These are phyloP conservation scores for Drosophila nigromelanica DNA, from an alignment of 1,140 invertebrate species.

Conservation along the genomic window DNA sequence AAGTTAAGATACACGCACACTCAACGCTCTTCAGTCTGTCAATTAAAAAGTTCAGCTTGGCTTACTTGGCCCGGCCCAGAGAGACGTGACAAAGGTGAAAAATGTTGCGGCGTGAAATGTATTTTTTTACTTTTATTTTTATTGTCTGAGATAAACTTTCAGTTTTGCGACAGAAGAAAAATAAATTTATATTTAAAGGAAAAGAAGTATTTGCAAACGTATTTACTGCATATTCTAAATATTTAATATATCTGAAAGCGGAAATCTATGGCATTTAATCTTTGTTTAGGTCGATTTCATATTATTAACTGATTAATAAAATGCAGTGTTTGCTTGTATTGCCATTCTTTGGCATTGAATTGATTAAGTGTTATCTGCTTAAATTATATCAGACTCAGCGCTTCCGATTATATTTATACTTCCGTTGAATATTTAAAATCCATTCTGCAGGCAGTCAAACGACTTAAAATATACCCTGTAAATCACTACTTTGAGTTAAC, in stretches of 20 bases:
- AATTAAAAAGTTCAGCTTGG: conserved; percentile 72
- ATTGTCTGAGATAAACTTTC: conserved; percentile 19
- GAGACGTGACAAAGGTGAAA: conserved; percentile 67
- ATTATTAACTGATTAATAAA: conserved; percentile 9
- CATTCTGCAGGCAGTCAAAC: background rate
- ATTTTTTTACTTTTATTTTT: conserved; percentile 19
- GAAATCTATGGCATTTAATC: conserved; percentile 2
- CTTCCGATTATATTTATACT: conserved; percentile 4
- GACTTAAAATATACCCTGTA: background rate
- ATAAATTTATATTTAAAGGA: background rate
- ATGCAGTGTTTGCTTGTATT: background rate
- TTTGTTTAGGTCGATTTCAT: background rate
- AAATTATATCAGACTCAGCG: background rate
- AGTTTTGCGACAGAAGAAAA: conserved; percentile 6
- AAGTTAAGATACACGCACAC: conserved; percentile 29
- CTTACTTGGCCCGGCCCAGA: conserved; percentile 34
- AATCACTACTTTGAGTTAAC: too few species aligned
- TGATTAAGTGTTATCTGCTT: background rate
- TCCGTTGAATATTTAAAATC: background rate
- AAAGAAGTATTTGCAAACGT: background rate
- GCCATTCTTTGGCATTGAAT: conserved; percentile 13
- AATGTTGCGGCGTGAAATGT: conserved; percentile 26
- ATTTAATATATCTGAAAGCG: background rate
- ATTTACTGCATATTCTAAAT: background rate
- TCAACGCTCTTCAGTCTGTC: conserved; percentile 40